A percentile compares a stretch with the other conserved stretches of the same genome.
Evolutionary conservation across 2,113 vertebrate genomes (phyloP).

Genomic region (Percina caprodes): DNA sequence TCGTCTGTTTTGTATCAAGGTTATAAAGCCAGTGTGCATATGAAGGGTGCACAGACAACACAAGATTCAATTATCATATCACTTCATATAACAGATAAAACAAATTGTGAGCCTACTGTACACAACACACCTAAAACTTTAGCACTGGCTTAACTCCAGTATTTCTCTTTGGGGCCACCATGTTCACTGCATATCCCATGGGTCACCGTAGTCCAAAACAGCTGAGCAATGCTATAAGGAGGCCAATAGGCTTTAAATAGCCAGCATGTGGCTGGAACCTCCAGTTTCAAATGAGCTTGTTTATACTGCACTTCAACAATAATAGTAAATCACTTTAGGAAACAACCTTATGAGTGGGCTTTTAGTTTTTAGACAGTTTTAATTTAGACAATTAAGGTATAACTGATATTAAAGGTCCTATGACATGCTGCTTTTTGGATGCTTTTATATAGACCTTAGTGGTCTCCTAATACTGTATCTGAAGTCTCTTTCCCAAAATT

Average conservation of each 20-base stretch:
- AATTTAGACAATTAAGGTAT: background rate
- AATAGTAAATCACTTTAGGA: constrained; percentile 40
- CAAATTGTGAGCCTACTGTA: background rate
- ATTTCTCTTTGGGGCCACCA: background rate
- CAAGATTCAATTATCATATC: no score
- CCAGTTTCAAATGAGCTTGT: constrained; percentile 40
- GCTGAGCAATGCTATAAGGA: constrained; percentile 66
- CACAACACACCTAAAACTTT: background rate
- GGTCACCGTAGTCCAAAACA: constrained; percentile 73
- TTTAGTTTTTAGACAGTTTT: background rate
- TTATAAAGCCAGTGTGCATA: background rate
- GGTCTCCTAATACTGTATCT: no score
- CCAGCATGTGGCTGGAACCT: constrained; percentile 61
- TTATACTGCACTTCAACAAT: constrained; percentile 38
- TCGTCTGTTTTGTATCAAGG: background rate
- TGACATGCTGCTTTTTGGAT: no score
- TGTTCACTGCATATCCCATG: constrained; percentile 51
- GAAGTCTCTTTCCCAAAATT: no score
- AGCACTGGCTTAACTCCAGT: background rate
- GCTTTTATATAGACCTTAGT: no score
- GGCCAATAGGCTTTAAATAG: constrained; percentile 77
- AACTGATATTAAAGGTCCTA: background rate
- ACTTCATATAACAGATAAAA: background rate
- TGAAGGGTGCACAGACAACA: background rate
- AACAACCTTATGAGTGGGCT: background rate